These are phyloP conservation scores for Spisula solida DNA, from an alignment of 2,888 invertebrate genomes.

Conservation along the genomic window DNA sequence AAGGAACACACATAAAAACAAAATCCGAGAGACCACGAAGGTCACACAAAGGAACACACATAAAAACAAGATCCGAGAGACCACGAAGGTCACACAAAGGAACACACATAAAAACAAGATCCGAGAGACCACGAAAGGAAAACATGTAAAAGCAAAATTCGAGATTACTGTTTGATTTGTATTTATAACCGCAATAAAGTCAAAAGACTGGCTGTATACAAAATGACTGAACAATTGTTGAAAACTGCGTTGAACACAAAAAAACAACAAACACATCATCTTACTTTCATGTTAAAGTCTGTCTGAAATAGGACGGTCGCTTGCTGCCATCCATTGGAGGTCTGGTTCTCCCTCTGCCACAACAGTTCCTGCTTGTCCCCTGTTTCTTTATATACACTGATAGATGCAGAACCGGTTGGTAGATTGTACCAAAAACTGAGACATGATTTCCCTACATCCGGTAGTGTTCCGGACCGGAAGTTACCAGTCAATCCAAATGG, in stretches of 20 bases:
- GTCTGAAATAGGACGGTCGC: constrained; percentile 36
- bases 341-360: constrained; percentile 36
- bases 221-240: background rate
- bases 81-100: too few relatives aligned
- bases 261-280: background rate
- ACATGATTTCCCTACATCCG: constrained; percentile 21
- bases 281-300: constrained; percentile 41
- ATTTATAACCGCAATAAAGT: too few relatives aligned
- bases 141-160: too few relatives aligned
- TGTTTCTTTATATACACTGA: constrained; percentile 38
- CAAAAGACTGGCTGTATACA: background rate
- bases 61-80: too few relatives aligned
- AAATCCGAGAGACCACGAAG: too few relatives aligned
- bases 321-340: constrained; percentile 54
- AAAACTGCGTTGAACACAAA: background rate
- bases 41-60: too few relatives aligned
- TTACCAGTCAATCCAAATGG: constrained; percentile 38
- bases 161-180: too few relatives aligned
- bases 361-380: constrained; percentile 32
- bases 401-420: constrained; percentile 42
- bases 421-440: constrained; percentile 58
- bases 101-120: too few relatives aligned
- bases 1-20: too few relatives aligned
- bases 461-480: constrained; percentile 38
- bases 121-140: too few relatives aligned